phyloP scores from a whole-genome alignment of 2,113 vertebrate genomes.

The Proterorhinus semilunaris region DNA sequence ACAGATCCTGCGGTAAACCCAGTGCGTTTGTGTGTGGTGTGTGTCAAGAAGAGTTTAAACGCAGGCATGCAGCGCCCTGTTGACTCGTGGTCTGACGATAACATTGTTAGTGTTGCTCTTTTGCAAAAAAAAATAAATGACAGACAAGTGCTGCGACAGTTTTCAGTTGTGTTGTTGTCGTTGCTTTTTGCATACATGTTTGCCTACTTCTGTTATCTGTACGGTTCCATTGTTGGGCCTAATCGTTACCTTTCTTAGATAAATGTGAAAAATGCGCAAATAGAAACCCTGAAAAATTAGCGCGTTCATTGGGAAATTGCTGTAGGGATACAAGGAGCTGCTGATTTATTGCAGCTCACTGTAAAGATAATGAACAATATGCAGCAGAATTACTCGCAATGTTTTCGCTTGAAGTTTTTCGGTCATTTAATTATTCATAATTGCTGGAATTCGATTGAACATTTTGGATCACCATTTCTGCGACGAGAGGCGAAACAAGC shows the following conservation, averaged over 20 bases:
- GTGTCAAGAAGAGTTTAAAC: slow-evolving; percentile 49
- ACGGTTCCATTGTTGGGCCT: background rate
- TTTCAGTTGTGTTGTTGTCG: background rate
- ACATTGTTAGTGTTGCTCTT: slow-evolving; percentile 5
- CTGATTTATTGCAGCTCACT: too few species aligned
- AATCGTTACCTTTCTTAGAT: background rate
- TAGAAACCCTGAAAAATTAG: background rate
- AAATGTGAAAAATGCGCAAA: background rate
- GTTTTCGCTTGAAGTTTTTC: too few species aligned
- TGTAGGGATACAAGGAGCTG: too few species aligned
- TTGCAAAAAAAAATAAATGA: too few species aligned
- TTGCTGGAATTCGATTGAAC: too few species aligned
- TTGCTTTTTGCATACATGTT: background rate
- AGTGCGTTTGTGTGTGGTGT: slow-evolving; percentile 24
- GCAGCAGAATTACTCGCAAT: too few species aligned
- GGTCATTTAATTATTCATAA: too few species aligned
- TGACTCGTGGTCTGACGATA: slow-evolving; percentile 24
- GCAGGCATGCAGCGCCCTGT: slow-evolving; percentile 43
- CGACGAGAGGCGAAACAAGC: too few species aligned
- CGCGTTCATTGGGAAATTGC: background rate
- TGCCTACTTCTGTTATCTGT: background rate
- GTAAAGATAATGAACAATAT: too few species aligned
- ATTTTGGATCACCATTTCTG: too few species aligned
- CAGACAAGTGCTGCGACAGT: slow-evolving; percentile 10
- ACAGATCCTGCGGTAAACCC: slow-evolving; percentile 74